Evolutionary conservation across 2,113 vertebrate species (phyloP).

Genomic region (Beaufortia kweichowensis): DNA sequence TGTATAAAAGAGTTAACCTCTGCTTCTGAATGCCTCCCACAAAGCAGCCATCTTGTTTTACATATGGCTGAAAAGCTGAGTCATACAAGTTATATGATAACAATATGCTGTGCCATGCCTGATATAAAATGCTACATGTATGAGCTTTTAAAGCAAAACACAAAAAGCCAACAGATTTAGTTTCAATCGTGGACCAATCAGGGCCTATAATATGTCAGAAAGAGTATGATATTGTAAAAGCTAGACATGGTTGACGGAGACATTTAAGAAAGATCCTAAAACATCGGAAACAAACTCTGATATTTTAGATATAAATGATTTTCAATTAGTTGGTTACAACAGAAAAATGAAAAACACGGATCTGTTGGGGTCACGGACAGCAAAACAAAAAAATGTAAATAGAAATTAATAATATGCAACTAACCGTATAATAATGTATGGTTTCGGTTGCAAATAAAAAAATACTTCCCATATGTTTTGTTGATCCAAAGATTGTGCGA

Average conservation of each 20-base stretch:
- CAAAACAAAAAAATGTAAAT: no score
- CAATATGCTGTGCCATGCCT: conserved; percentile 17
- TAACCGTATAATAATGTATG: no score
- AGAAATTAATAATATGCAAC: no score
- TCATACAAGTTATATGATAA: conserved; percentile 59
- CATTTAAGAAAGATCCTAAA: neutral
- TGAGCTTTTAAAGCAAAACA: neutral
- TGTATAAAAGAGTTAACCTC: neutral
- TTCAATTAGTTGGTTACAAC: no score
- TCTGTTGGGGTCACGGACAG: no score
- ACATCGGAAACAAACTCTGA: no score
- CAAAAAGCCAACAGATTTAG: neutral
- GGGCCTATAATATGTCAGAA: neutral
- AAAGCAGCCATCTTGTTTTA: conserved; percentile 69
- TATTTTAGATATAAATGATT: no score
- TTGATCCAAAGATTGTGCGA: no score
- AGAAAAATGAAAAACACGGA: no score
- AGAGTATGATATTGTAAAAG: neutral
- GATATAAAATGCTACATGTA: neutral
- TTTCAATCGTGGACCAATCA: neutral
- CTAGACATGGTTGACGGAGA: neutral
- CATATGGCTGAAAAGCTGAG: conserved; percentile 48
- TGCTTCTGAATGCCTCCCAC: conserved; percentile 1
- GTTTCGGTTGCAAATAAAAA: no score
- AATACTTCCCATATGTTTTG: no score